Conservation (phyloP, 2,888 invertebrate genomes). For the Volucella inanis region DNA sequence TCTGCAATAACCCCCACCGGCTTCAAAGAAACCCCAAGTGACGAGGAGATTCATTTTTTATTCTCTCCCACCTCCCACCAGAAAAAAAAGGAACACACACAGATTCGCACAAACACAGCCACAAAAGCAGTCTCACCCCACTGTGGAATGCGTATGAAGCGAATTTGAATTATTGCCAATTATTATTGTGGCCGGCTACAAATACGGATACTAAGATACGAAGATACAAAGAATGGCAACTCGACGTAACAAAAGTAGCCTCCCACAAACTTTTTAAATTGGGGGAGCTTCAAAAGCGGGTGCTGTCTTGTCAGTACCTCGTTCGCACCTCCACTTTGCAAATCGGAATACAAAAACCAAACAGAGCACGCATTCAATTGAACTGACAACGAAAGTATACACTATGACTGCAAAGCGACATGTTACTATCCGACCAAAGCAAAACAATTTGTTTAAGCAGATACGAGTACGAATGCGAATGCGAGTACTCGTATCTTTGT, state of each 20-base stretch:
- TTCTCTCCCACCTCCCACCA: background rate
- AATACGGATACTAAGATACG: background rate
- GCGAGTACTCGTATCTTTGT: conserved; percentile 17
- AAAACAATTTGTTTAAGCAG: conserved; percentile 56
- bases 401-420: conserved; percentile 58
- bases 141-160: conserved; percentile 40
- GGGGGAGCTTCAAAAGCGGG: conserved; percentile 60
- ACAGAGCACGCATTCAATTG: background rate
- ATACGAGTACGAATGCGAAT: conserved; percentile 15
- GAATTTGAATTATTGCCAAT: conserved; percentile 70
- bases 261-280: conserved; percentile 13
- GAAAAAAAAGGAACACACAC: conserved; percentile 11
- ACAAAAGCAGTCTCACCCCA: conserved; percentile 18
- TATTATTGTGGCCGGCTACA: conserved; percentile 46
- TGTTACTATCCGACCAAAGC: conserved; percentile 18
- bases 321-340: conserved; percentile 42
- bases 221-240: conserved; percentile 4
- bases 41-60: conserved; percentile 36
- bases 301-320: conserved; percentile 59
- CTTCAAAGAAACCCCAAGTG: conserved; percentile 14
- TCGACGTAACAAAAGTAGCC: conserved; percentile 46
- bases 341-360: conserved; percentile 39
- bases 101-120: conserved; percentile 14
- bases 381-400: conserved; percentile 49
- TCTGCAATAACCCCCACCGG: conserved; percentile 36